These are phyloP conservation scores for Rhodophaea formosa DNA, from an alignment of 2,888 invertebrate species.

Conservation along the genomic window DNA sequence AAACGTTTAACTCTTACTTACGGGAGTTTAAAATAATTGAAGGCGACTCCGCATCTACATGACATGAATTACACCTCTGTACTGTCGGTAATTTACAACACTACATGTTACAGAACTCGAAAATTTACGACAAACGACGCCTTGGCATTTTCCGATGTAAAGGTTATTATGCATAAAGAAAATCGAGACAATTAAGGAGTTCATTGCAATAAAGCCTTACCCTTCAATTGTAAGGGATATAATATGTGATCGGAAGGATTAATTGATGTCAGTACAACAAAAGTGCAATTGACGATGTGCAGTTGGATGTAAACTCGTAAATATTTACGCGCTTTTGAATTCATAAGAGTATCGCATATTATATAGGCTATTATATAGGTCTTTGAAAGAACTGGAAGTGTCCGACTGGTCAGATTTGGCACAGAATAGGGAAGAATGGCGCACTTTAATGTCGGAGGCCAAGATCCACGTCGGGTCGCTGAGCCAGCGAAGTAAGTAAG, in stretches of 20 bases:
- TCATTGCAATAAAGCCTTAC: constrained; percentile 3
- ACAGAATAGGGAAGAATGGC: no score
- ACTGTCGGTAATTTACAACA: neutral
- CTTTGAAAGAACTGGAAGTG: no score
- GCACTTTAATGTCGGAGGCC: no score
- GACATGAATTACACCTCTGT: neutral
- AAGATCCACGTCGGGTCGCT: no score
- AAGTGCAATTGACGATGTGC: neutral
- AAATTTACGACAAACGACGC: constrained; percentile 17
- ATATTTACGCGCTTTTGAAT: neutral
- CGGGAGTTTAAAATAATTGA: no score
- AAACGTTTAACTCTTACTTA: no score
- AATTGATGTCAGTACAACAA: constrained; percentile 3
- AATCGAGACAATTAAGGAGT: constrained; percentile 14
- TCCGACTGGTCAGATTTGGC: no score
- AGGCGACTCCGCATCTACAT: neutral
- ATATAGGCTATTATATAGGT: no score
- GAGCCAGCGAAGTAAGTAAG: no score
- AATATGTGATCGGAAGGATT: neutral
- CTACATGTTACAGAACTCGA: constrained; percentile 11
- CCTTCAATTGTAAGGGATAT: constrained; percentile 9
- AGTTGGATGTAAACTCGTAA: neutral
- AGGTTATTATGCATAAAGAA: constrained; percentile 14
- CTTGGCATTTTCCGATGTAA: constrained; percentile 17
- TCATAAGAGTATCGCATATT: neutral